Evolutionary conservation across 2,888 invertebrate species (phyloP).

Genomic region (Rutpela maculata): DNA sequence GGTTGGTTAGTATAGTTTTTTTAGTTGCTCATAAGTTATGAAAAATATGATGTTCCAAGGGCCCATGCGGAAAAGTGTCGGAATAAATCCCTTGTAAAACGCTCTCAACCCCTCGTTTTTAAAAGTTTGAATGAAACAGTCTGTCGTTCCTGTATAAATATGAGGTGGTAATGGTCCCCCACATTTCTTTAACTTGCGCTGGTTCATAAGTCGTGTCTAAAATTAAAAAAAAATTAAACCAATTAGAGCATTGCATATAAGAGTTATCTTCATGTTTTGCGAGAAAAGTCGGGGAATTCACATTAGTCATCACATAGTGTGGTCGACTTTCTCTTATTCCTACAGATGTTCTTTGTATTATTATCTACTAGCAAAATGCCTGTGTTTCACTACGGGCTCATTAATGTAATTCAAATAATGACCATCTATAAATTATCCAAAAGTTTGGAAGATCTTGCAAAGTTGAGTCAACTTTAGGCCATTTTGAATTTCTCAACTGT

Average conservation of each 20-base stretch:
- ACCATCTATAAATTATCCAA: no score
- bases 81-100: conserved; percentile 95
- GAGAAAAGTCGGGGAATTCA: no score
- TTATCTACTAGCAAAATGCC: no score
- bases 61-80: conserved; percentile 96
- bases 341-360: neutral
- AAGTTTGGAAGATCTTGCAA: no score
- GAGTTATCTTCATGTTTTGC: no score
- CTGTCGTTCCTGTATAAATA: conserved; percentile 88
- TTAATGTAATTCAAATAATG: no score
- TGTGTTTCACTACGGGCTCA: no score
- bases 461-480: no score
- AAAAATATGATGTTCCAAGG: conserved; percentile 99
- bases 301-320: no score
- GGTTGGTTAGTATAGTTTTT: conserved; percentile 78
- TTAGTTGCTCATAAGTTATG: conserved; percentile 93
- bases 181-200: conserved; percentile 78
- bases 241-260: neutral
- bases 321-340: no score
- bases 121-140: conserved; percentile 83
- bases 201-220: conserved; percentile 96
- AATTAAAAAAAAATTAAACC: conserved; percentile 64
- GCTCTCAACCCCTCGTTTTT: conserved; percentile 91
- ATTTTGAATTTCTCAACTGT: no score
- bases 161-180: conserved; percentile 76